Evolutionary conservation across 2,888 invertebrate genomes (phyloP).

Genomic region (Silvanus unidentatus): DNA sequence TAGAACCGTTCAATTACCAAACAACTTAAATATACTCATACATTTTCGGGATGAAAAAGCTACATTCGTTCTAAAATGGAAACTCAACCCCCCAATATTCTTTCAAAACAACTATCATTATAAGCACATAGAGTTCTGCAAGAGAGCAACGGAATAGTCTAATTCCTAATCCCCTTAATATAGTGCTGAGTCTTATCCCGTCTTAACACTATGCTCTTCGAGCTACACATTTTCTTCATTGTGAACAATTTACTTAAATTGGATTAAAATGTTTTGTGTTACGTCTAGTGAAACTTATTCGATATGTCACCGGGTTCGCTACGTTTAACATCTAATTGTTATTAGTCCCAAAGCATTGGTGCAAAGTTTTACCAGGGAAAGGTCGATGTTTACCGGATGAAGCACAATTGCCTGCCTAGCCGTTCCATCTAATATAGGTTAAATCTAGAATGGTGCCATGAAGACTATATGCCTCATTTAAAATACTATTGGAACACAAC

Average conservation of each 20-base stretch:
- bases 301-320: constrained; percentile 15
- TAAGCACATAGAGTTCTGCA: no score
- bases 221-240: no score
- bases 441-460: constrained; percentile 2
- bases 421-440: constrained; percentile 2
- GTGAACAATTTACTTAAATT: no score
- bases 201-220: not conserved
- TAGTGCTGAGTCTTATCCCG: not conserved
- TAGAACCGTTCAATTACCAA: constrained; percentile 15
- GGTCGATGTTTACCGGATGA: constrained; percentile 1
- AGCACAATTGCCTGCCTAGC: constrained; percentile 2
- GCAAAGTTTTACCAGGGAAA: constrained; percentile 2
- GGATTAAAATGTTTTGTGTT: constrained; percentile 3
- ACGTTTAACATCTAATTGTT: constrained; percentile 14
- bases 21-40: no score
- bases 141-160: not conserved
- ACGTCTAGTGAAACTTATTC: constrained; percentile 2
- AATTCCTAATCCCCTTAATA: not conserved
- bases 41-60: no score
- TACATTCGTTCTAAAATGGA: no score
- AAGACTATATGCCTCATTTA: constrained; percentile 2
- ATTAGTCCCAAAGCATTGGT: constrained; percentile 5
- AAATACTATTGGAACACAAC: not conserved
- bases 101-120: no score
- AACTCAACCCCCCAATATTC: no score